Evolutionary conservation across 2,113 vertebrate genomes (phyloP), one percentile per base, ranked within the genome.

Genomic region (Uropsilus gracilis): DNA sequence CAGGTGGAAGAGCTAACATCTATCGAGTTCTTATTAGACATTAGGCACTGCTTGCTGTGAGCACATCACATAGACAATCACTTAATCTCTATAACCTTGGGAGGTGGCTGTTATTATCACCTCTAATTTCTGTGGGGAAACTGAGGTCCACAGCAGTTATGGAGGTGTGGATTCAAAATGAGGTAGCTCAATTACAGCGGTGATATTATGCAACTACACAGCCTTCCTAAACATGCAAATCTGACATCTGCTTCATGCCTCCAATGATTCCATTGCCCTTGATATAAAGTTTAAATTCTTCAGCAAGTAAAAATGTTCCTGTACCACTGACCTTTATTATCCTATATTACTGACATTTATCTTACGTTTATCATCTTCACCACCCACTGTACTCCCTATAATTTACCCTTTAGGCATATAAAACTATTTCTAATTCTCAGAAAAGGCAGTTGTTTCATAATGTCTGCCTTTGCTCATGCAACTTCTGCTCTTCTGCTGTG

Each of bases 401-500:
- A 18, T 32, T 64, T 18, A 17, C 32, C 64, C 32, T 69, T 42
- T 6, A 34, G 71, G n/a, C 24, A 59, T 9, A 69, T 8, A 83
- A 91, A 86, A 83, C 75, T 17, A 53, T n/a, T 77, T 86, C 24
- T 4, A 91, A 63, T 42, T 55, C 63, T 46, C 66, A 50, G 59
- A 61, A 81, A 64, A 81, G 66, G 8, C 4, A 0, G 34, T 55
- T 9, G 39, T 76, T 85, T 72, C 59, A 26, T 53, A 85, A 42
- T 5, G 30, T 66, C 90, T 37, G 88, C 26, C 85, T 72, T 13
- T 18, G 64, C 71, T 22, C 80, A 12, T 2, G 39, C 39, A 5
- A 12, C 7, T 57, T 32, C 3, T 61, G 28, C 24, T 61, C 24
- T 61, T 24, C 59, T 30, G 55, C 76, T 37, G 11, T 2, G 24